Evolutionary conservation across 2,113 vertebrate genomes (phyloP), one percentile per base, ranked within the genome.

Genomic region (Rhadina sibilatrix): DNA sequence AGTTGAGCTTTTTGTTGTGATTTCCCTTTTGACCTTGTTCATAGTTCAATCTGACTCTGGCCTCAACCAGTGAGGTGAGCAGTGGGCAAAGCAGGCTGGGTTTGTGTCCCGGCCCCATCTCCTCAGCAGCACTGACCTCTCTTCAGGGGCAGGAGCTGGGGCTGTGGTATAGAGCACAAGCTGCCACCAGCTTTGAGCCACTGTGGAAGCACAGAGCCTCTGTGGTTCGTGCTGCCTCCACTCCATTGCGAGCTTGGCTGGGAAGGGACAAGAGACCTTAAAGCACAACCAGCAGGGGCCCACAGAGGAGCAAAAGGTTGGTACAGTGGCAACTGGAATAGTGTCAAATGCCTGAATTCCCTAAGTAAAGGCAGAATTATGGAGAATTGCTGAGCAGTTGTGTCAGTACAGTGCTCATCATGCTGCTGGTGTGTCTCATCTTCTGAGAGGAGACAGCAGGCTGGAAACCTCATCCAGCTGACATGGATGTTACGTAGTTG

Each of bases 201-300:
- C 40, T 17, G 30, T 50, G n/a, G 79, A 33, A 57, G 33, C 38
- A 23, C 0, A 15, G 83, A 63, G 53, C 40, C 38, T 42, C 35
- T 23, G 1, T 23, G 2, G 40, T 69, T 53, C 18, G 25, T 8
- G 24, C 37, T 40, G 2, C 17, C 13, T 47, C 54, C 1, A 1
- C 50, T 68, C 57, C 8, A 2, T 37, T 25, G 31, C 30, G 44
- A 31, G 38, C 25, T 63, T 35, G 42, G 16, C 7, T 87, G 53
- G 52, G 44, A 83, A 66, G 12, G 25, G 40, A 24, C 28, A 53
- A 30, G 35, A 57, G 19, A 49, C 24, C 3, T 38, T 24, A 63
- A 64, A 69, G 86, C 66, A 83, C 37, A 71, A 68, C 37, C 15
- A 49, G 53, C 6, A 52, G 24, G 63, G 47, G 31, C 15, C 31